Evolutionary conservation across 2,888 invertebrate genomes (phyloP).

Genomic region (Bombylius major): DNA sequence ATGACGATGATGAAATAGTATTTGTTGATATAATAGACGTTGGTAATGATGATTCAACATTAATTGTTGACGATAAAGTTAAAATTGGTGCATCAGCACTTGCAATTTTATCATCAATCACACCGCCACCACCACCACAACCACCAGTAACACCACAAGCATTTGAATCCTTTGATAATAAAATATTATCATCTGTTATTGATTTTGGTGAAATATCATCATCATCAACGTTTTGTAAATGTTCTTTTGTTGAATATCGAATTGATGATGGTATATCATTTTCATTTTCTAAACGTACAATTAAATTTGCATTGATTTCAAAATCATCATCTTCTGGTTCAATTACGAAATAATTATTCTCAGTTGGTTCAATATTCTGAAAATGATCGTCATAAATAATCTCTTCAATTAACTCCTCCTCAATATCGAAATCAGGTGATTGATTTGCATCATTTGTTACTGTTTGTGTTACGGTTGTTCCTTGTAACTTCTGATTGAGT

Average conservation of each 20-base stretch:
- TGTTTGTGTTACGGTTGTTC: neutral
- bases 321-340: constrained; percentile 27
- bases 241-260: too few relatives aligned
- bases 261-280: neutral
- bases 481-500: neutral
- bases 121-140: too few relatives aligned
- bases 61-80: neutral
- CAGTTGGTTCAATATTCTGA: neutral
- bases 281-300: too few relatives aligned
- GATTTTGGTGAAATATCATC: constrained; percentile 15
- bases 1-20: neutral
- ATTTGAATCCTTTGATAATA: neutral
- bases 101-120: too few relatives aligned
- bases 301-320: neutral
- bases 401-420: constrained; percentile 33
- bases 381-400: constrained; percentile 33
- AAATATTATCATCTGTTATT: constrained; percentile 13
- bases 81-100: too few relatives aligned
- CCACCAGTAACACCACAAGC: too few relatives aligned
- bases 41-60: neutral
- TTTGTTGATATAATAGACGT: too few relatives aligned
- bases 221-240: neutral
- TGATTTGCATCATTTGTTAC: neutral
- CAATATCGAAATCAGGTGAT: constrained; percentile 25
- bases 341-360: constrained; percentile 33